These are phyloP conservation scores for Hycleus phaleratus DNA, from an alignment of 1,140 invertebrate genomes.

Conservation along the genomic window DNA sequence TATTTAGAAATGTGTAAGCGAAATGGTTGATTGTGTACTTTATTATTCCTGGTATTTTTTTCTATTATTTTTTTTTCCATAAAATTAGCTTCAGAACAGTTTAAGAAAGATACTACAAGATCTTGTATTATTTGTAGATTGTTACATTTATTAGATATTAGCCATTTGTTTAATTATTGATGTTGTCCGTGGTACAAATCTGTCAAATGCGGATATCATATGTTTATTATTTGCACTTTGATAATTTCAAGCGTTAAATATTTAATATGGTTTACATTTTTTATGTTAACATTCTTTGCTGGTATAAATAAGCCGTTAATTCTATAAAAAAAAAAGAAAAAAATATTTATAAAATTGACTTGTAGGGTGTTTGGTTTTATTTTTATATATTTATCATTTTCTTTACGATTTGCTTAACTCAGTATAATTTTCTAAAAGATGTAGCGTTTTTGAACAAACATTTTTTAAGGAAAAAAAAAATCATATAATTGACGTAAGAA, in stretches of 20 bases:
- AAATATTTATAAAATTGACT: too few relatives aligned
- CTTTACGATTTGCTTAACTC: too few relatives aligned
- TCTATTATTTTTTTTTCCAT: background rate
- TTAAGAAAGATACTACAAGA: conserved; percentile 1
- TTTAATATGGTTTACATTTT: too few relatives aligned
- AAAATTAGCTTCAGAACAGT: conserved; percentile 4
- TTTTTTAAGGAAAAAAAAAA: too few relatives aligned
- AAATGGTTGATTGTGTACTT: conserved; percentile 12
- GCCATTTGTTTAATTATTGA: conserved; percentile 7
- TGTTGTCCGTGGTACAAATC: conserved; percentile 14
- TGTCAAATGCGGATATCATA: conserved; percentile 13
- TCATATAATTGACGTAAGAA: too few relatives aligned
- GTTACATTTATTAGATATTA: conserved; percentile 10
- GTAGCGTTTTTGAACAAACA: too few relatives aligned
- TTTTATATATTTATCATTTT: too few relatives aligned
- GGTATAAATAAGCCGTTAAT: too few relatives aligned
- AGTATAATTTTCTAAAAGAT: too few relatives aligned
- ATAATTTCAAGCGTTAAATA: background rate
- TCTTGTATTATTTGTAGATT: conserved; percentile 16
- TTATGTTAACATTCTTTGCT: too few relatives aligned
- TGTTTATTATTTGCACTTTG: conserved; percentile 8
- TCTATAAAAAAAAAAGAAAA: too few relatives aligned
- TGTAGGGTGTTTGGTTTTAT: too few relatives aligned
- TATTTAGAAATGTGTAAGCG: conserved; percentile 10
- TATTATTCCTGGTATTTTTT: conserved; percentile 7